A percentile compares a stretch with the other conserved stretches of the same genome.
Conservation (phyloP, 2,888 invertebrate genomes). For the Ptilodon capucinus region DNA sequence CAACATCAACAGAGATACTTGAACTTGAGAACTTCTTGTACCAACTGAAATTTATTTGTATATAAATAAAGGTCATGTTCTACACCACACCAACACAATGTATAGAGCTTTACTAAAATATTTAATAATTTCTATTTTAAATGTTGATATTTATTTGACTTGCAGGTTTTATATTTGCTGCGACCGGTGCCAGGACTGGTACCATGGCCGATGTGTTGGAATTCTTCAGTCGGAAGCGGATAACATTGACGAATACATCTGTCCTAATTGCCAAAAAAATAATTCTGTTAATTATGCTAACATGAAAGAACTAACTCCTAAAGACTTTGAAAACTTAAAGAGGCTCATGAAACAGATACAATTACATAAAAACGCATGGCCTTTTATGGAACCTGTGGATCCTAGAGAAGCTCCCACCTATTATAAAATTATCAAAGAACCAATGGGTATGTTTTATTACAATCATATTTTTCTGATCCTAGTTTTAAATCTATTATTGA, state of each 20-base stretch:
- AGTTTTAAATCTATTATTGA: background rate
- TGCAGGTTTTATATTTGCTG: slow-evolving; percentile 98
- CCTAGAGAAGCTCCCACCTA: slow-evolving; percentile 98
- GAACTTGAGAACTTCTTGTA: too few species aligned
- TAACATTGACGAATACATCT: slow-evolving; percentile 97
- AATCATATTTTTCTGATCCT: background rate
- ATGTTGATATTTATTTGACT: slow-evolving; percentile 21
- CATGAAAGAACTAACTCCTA: slow-evolving; percentile 90
- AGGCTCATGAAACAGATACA: slow-evolving; percentile 95
- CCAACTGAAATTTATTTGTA: too few species aligned
- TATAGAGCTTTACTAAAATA: too few species aligned
- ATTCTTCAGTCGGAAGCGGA: slow-evolving; percentile 96
- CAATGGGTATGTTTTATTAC: slow-evolving; percentile 89
- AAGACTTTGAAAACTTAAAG: slow-evolving; percentile 92
- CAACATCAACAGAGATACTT: too few species aligned
- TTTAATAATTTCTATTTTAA: too few species aligned
- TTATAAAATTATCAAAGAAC: slow-evolving; percentile 97
- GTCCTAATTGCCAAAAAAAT: slow-evolving; percentile 97
- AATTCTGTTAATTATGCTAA: slow-evolving; percentile 95
- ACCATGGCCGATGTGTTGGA: slow-evolving; percentile 98
- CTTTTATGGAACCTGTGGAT: slow-evolving; percentile 98
- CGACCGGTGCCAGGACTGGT: slow-evolving; percentile 99
- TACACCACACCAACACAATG: too few species aligned
- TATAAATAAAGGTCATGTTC: too few species aligned
- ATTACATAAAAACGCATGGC: slow-evolving; percentile 98